These are phyloP conservation scores for Ephestia elutella DNA, from an alignment of 1,140 invertebrate genomes.

Conservation along the genomic window DNA sequence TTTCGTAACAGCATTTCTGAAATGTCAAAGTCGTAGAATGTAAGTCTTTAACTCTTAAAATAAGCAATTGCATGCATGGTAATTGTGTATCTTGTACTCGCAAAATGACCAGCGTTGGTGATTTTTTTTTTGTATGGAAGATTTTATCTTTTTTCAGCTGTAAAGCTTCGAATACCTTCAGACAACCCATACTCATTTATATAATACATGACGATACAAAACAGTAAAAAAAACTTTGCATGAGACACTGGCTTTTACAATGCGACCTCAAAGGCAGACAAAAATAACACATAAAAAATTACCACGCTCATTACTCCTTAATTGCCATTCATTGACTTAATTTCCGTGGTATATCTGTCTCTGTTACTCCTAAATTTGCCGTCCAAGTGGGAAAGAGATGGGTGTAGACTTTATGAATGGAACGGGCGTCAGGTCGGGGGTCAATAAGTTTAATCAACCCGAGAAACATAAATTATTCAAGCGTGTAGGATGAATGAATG, in stretches of 20 bases:
- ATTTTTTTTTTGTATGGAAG: too few relatives aligned
- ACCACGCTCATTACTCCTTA: conserved; percentile 17
- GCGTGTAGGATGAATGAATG: neutral
- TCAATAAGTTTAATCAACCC: conserved; percentile 53
- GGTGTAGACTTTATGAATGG: conserved; percentile 35
- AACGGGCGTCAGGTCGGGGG: conserved; percentile 39
- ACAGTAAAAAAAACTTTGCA: too few relatives aligned
- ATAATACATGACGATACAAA: too few relatives aligned
- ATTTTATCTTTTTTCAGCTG: too few relatives aligned
- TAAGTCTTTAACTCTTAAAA: too few relatives aligned
- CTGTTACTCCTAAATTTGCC: conserved; percentile 9
- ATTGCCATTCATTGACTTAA: conserved; percentile 31
- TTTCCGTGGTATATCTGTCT: conserved; percentile 17
- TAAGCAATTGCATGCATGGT: too few relatives aligned
- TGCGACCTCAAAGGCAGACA: neutral
- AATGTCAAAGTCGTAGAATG: too few relatives aligned
- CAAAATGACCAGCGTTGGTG: too few relatives aligned
- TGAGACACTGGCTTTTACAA: neutral
- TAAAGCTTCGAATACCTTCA: too few relatives aligned
- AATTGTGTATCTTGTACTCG: too few relatives aligned
- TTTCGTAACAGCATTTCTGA: too few relatives aligned
- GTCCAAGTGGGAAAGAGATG: conserved; percentile 14
- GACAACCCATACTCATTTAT: too few relatives aligned
- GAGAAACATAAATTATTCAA: conserved; percentile 28
- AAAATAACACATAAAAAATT: neutral